Conservation (phyloP, 2,888 invertebrate genomes). For the Rhodophaea formosa region DNA sequence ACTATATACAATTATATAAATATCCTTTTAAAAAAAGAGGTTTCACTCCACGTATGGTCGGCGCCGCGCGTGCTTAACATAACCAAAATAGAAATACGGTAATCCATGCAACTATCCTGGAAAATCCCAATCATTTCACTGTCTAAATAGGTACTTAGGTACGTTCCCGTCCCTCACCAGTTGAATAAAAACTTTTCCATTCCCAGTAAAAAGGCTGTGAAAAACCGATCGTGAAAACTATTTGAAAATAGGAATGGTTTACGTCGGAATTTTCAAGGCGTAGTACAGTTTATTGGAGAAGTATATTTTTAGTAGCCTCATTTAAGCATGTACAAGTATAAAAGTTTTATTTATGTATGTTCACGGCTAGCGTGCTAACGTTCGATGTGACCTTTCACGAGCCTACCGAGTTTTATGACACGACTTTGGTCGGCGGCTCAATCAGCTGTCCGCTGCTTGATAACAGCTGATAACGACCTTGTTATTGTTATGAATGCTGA, state of each 20-base stretch:
- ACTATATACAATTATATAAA: too few species aligned
- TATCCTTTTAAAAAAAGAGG: too few species aligned
- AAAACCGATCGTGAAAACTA: background rate
- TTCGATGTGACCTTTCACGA: constrained; percentile 4
- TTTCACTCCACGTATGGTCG: too few species aligned
- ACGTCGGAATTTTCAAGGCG: background rate
- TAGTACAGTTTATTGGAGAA: background rate
- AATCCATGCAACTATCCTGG: too few species aligned
- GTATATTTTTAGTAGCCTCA: background rate
- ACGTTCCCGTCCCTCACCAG: too few species aligned
- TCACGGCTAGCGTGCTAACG: constrained; percentile 2
- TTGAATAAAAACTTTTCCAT: too few species aligned
- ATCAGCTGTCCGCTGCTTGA: constrained; percentile 10
- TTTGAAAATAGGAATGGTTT: background rate
- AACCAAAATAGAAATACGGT: too few species aligned
- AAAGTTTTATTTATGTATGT: background rate
- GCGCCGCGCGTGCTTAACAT: too few species aligned
- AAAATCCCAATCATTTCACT: too few species aligned
- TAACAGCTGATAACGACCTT: constrained; percentile 12
- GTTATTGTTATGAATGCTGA: constrained; percentile 7
- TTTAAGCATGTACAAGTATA: background rate
- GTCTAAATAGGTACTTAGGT: too few species aligned
- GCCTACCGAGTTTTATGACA: constrained; percentile 1
- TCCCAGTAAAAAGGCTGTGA: too few species aligned
- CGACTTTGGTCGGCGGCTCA: background rate